Percentiles rank a stretch among this genome's conserved stretches.
phyloP scores from a whole-genome alignment of 2,113 vertebrate genomes.

The Loxodonta africana region DNA sequence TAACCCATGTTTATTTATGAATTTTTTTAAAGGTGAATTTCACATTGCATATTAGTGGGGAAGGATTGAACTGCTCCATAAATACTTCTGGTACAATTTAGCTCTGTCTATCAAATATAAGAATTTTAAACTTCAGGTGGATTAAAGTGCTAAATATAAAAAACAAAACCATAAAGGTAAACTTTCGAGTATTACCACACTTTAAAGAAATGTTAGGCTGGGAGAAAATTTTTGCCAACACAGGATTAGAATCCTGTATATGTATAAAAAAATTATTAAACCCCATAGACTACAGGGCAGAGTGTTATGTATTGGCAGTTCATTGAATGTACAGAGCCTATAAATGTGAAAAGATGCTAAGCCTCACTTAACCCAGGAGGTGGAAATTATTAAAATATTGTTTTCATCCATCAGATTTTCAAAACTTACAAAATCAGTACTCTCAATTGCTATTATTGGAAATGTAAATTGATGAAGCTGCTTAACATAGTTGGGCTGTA shows the following conservation, averaged over 20 bases:
- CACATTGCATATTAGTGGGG: neutral
- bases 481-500: neutral
- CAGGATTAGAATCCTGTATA: neutral
- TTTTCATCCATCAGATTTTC: neutral
- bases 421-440: neutral
- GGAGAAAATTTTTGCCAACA: neutral
- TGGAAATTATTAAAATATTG: neutral
- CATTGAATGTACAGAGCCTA: neutral
- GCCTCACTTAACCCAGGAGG: neutral
- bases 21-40: neutral
- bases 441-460: neutral
- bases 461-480: neutral
- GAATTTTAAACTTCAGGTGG: neutral
- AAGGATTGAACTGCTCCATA: neutral
- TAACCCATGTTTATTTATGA: neutral
- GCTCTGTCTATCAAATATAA: neutral
- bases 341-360: neutral
- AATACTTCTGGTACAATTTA: neutral
- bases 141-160: neutral
- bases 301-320: neutral
- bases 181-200: neutral
- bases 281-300: neutral
- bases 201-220: neutral
- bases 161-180: neutral
- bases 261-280: neutral